Percentiles rank a stretch among this genome's conserved stretches.
phyloP scores from a whole-genome alignment of 35 echinoderm and acorn worm species.

The Ophiothrix spiculata region DNA sequence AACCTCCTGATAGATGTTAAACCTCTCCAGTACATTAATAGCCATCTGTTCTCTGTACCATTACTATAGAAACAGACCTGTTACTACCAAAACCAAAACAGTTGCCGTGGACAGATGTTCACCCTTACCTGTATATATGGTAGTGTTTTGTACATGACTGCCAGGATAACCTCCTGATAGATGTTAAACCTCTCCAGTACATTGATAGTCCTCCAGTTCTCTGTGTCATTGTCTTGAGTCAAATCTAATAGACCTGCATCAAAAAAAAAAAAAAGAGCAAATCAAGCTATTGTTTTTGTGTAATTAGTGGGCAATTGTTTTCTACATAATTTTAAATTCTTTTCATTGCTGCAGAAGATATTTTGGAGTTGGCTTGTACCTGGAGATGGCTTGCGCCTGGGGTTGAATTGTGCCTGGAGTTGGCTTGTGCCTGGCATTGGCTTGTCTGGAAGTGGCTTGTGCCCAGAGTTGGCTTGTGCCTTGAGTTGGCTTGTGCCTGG shows the following conservation, averaged over 20 bases:
- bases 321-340: too few relatives aligned
- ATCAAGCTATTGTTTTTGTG: neutral
- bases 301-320: neutral
- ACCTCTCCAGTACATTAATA: too few relatives aligned
- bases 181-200: constrained; percentile 85
- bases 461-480: too few relatives aligned
- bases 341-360: too few relatives aligned
- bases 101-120: too few relatives aligned
- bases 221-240: constrained; percentile 85
- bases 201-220: constrained; percentile 97
- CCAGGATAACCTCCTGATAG: constrained; percentile 85
- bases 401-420: neutral
- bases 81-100: too few relatives aligned
- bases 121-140: constrained; percentile 50
- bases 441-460: too few relatives aligned
- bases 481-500: neutral
- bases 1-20: too few relatives aligned
- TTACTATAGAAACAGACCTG: too few relatives aligned
- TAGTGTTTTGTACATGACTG: constrained; percentile 52
- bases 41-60: too few relatives aligned
- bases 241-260: constrained; percentile 66
- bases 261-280: neutral
- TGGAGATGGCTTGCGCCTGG: neutral
- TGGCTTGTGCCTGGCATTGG: neutral
- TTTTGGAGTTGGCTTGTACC: neutral